These are phyloP conservation scores for Barypeithes pellucidus DNA, from an alignment of 2,888 invertebrate genomes.

Conservation along the genomic window DNA sequence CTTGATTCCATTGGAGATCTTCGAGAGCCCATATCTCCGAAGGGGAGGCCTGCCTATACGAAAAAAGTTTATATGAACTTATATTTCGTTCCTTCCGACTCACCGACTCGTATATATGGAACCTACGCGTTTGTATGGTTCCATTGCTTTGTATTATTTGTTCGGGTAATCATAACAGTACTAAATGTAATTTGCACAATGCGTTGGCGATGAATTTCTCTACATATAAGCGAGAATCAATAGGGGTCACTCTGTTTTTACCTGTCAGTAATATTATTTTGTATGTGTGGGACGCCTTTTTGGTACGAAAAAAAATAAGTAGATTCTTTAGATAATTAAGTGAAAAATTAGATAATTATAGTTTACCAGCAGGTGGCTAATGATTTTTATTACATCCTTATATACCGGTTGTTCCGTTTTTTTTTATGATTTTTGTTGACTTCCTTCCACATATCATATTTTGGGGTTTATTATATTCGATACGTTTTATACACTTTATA, in stretches of 20 bases:
- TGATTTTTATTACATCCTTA: conserved; percentile 5
- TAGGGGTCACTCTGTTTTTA: conserved; percentile 11
- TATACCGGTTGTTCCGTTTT: neutral
- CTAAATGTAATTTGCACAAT: neutral
- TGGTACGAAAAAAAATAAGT: conserved; percentile 6
- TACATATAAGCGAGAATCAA: conserved; percentile 10
- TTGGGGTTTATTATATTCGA: no score
- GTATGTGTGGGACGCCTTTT: conserved; percentile 22
- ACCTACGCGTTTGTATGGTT: neutral
- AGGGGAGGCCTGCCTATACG: no score
- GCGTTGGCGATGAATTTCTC: conserved; percentile 29
- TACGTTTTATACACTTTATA: no score
- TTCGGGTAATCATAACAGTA: conserved; percentile 27
- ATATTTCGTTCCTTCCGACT: no score
- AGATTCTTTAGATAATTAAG: conserved; percentile 25
- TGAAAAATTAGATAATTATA: conserved; percentile 15
- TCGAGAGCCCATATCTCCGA: no score
- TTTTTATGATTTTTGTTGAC: neutral
- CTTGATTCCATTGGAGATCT: no score
- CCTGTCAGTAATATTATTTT: conserved; percentile 14
- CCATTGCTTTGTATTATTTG: conserved; percentile 21
- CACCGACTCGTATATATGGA: neutral
- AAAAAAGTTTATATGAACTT: no score
- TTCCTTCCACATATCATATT: no score
- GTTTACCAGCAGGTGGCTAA: conserved; percentile 7